Evolutionary conservation across 2,888 invertebrate species (phyloP).

Genomic region (Achlya flavicornis): DNA sequence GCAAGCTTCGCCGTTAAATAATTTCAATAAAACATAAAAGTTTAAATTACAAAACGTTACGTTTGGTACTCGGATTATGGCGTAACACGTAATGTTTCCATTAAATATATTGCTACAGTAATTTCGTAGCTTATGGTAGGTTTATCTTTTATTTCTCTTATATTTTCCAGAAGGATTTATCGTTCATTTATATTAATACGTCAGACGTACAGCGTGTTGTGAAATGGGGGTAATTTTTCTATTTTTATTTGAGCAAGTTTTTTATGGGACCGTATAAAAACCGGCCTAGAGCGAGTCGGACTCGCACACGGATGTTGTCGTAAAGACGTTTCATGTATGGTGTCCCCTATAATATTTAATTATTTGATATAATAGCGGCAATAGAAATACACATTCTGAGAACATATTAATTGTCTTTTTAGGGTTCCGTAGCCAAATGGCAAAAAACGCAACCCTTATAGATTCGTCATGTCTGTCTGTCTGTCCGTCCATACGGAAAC

Average conservation of each 20-base stretch:
- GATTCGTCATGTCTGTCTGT: too few species aligned
- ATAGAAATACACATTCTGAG: too few species aligned
- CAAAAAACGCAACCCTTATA: too few species aligned
- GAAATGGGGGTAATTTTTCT: conserved; percentile 6
- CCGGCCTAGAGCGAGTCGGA: too few species aligned
- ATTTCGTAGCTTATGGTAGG: conserved; percentile 22
- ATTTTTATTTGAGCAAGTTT: conserved; percentile 4
- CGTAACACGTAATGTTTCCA: conserved; percentile 17
- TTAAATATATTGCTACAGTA: conserved; percentile 22
- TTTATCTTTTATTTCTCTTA: conserved; percentile 12
- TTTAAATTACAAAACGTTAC: conserved; percentile 16
- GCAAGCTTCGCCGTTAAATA: neutral
- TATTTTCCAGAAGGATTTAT: conserved; percentile 14
- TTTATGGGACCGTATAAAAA: neutral
- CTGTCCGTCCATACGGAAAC: too few species aligned
- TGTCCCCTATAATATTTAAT: too few species aligned
- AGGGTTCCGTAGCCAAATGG: too few species aligned
- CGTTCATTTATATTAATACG: conserved; percentile 15
- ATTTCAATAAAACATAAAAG: neutral
- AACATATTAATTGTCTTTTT: too few species aligned
- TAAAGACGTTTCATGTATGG: too few species aligned
- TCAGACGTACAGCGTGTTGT: conserved; percentile 1
- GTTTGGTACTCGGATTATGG: conserved; percentile 13
- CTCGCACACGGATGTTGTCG: too few species aligned
- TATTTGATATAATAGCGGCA: too few species aligned